These are phyloP conservation scores for Cromileptes altivelis DNA, from an alignment of 2,113 vertebrate species.

Conservation along the genomic window DNA sequence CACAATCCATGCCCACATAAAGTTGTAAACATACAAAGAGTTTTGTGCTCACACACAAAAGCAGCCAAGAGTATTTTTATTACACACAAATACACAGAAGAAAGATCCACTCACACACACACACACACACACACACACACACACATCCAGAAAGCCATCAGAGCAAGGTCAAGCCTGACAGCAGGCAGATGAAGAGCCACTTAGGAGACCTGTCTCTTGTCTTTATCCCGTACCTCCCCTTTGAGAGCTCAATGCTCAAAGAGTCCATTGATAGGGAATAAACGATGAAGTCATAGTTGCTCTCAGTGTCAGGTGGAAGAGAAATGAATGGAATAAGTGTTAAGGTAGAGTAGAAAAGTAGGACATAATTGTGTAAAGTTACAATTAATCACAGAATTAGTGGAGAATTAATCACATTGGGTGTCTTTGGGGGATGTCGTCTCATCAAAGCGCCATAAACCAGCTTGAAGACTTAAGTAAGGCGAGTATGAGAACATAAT, in stretches of 20 bases:
- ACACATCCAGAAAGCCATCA: constrained; percentile 51
- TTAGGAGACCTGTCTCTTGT: constrained; percentile 68
- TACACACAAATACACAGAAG: constrained; percentile 1
- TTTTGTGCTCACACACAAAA: constrained; percentile 1
- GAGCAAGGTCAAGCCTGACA: constrained; percentile 74
- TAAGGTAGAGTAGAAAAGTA: constrained; percentile 42
- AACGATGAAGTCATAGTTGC: constrained; percentile 69
- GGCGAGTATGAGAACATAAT: constrained; percentile 24
- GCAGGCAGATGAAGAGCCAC: constrained; percentile 75
- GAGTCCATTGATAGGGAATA: constrained; percentile 65
- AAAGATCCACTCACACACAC: constrained; percentile 25
- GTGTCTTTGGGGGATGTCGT: constrained; percentile 25
- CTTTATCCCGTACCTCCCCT: constrained; percentile 57
- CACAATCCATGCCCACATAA: neutral
- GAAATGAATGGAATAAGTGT: constrained; percentile 41
- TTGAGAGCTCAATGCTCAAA: constrained; percentile 51
- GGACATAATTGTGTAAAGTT: constrained; percentile 47
- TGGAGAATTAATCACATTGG: constrained; percentile 24
- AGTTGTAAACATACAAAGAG: neutral
- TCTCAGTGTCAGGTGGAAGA: constrained; percentile 54
- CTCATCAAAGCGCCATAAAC: constrained; percentile 35
- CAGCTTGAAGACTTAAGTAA: constrained; percentile 29
- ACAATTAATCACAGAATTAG: constrained; percentile 57
- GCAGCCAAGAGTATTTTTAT: neutral
- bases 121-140: constrained; percentile 16